These are phyloP conservation scores for Atta texana DNA, from an alignment of 1,140 invertebrate species.

Conservation along the genomic window DNA sequence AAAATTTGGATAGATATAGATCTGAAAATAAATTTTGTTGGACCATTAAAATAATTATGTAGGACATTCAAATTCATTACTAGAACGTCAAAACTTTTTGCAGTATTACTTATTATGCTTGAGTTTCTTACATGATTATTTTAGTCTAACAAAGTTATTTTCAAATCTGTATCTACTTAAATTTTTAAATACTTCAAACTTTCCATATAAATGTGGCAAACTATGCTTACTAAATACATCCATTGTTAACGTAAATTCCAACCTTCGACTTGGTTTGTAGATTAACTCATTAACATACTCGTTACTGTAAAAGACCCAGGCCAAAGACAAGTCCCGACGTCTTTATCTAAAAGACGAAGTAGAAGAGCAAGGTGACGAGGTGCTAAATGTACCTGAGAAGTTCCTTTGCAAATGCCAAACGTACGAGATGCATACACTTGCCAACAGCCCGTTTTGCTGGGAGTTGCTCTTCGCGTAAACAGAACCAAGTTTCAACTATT, in stretches of 20 bases:
- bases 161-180: no score
- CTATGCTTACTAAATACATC: not conserved
- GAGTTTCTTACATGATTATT: no score
- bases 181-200: no score
- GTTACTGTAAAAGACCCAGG: not conserved
- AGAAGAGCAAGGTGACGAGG: not conserved
- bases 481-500: slow-evolving; percentile 61
- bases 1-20: no score
- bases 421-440: slow-evolving; percentile 46
- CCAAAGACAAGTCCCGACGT: not conserved
- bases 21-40: no score
- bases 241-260: not conserved
- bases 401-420: slow-evolving; percentile 47
- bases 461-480: slow-evolving; percentile 43
- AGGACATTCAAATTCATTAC: no score
- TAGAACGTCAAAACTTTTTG: no score
- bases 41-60: no score
- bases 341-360: not conserved
- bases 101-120: no score
- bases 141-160: no score
- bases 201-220: not conserved
- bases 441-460: slow-evolving; percentile 59
- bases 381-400: slow-evolving; percentile 1
- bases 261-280: not conserved
- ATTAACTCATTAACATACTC: slow-evolving; percentile 25